These are phyloP conservation scores for Heterodera schachtii DNA, from an alignment of 1,140 invertebrate genomes.

Conservation along the genomic window DNA sequence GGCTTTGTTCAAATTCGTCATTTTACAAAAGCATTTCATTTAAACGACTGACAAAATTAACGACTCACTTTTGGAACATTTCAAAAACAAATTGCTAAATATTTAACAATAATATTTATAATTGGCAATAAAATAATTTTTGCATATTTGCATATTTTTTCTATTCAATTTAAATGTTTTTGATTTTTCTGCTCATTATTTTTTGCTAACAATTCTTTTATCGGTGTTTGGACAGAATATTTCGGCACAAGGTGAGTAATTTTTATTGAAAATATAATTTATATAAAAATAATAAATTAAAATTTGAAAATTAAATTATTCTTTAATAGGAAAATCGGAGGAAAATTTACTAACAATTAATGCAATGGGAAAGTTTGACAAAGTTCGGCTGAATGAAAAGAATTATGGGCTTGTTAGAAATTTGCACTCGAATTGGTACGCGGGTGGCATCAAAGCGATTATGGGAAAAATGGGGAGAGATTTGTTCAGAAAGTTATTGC, in stretches of 20 bases:
- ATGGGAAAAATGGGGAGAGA: slow-evolving; percentile 18
- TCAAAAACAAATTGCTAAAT: too few relatives aligned
- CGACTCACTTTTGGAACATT: too few relatives aligned
- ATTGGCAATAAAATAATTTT: too few relatives aligned
- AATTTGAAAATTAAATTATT: background rate
- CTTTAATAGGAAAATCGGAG: too few relatives aligned
- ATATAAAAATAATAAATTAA: background rate
- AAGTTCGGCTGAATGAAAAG: slow-evolving; percentile 35
- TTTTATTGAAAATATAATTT: too few relatives aligned
- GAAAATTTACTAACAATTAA: too few relatives aligned
- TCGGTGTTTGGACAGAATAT: background rate
- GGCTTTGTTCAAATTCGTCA: background rate
- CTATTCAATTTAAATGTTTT: too few relatives aligned
- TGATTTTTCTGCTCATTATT: background rate
- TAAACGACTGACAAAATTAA: background rate
- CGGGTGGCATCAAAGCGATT: slow-evolving; percentile 23
- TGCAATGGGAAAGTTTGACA: slow-evolving; percentile 29
- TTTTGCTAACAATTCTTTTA: background rate
- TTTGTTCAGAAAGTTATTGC: background rate
- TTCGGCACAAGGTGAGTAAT: background rate
- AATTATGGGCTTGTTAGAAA: slow-evolving; percentile 32
- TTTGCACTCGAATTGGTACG: slow-evolving; percentile 39
- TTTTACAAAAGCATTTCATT: background rate
- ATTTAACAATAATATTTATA: too few relatives aligned
- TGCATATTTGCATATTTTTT: too few relatives aligned